These are phyloP conservation scores for Rissa tridactyla DNA, from an alignment of 2,113 vertebrate species.

Conservation along the genomic window DNA sequence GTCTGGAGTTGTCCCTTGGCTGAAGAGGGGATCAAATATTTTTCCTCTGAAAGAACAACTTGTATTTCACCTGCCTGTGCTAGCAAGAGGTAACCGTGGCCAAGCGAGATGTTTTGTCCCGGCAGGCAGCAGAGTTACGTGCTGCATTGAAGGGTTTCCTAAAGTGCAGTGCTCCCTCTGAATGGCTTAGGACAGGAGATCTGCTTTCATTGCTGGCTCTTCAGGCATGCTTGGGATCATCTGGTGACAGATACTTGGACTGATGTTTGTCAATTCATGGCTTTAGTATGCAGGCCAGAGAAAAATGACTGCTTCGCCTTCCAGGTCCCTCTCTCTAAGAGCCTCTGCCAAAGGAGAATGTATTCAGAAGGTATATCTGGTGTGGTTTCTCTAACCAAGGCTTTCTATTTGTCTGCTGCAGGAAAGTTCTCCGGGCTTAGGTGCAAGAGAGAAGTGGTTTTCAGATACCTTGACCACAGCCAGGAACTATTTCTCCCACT, in stretches of 20 bases:
- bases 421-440: background rate
- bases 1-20: background rate
- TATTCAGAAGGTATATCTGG: background rate
- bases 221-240: background rate
- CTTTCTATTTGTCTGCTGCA: background rate
- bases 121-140: background rate
- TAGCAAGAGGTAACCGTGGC: background rate
- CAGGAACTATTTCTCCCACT: background rate
- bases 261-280: background rate
- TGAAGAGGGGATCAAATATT: background rate
- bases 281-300: background rate
- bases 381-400: background rate
- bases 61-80: background rate
- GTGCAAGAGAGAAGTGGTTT: background rate
- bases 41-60: background rate
- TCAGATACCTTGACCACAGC: background rate
- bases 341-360: background rate
- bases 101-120: background rate
- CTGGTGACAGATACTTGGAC: background rate
- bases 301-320: rapidly evolving
- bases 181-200: background rate
- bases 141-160: background rate
- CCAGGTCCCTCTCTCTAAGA: background rate
- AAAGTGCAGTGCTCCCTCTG: background rate
- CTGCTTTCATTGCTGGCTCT: background rate